Conservation (phyloP, 2,113 vertebrate species). For the Bufo gargarizans region DNA sequence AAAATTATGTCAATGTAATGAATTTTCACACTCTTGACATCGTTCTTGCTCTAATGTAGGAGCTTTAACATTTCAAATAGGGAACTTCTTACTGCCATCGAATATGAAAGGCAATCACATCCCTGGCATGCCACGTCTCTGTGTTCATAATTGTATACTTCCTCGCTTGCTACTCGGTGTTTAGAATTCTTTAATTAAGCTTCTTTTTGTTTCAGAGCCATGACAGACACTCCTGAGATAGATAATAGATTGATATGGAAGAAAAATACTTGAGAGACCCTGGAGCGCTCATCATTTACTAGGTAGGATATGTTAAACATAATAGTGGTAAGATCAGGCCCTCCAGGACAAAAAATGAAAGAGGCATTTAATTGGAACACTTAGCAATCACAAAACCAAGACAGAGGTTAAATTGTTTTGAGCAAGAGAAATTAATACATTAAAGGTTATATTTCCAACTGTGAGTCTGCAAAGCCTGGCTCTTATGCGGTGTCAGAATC, state of each 20-base stretch:
- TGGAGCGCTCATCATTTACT: slow-evolving; percentile 60
- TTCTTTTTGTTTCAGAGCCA: slow-evolving; percentile 67
- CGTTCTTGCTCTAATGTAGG: slow-evolving; percentile 57
- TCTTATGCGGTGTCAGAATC: slow-evolving; percentile 79
- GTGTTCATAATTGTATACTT: slow-evolving; percentile 62
- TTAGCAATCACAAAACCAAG: slow-evolving; percentile 85
- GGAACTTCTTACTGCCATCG: slow-evolving; percentile 45
- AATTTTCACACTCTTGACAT: slow-evolving; percentile 64
- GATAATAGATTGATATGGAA: slow-evolving; percentile 71
- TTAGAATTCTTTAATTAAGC: slow-evolving; percentile 60
- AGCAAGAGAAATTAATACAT: slow-evolving; percentile 88
- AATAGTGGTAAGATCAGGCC: slow-evolving; percentile 73
- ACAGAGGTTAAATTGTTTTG: slow-evolving; percentile 90
- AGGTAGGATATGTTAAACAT: slow-evolving; percentile 68
- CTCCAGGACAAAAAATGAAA: slow-evolving; percentile 77
- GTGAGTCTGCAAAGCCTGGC: slow-evolving; percentile 78
- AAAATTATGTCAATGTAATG: slow-evolving; percentile 66
- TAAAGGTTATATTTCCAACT: slow-evolving; percentile 87
- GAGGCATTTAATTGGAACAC: slow-evolving; percentile 83
- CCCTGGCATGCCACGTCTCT: slow-evolving; percentile 58
- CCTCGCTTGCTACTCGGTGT: slow-evolving; percentile 61
- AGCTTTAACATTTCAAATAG: slow-evolving; percentile 60
- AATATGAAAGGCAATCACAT: slow-evolving; percentile 54
- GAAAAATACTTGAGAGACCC: slow-evolving; percentile 61
- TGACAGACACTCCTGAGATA: slow-evolving; percentile 70